A percentile compares a stretch with the other conserved stretches of the same genome.
Evolutionary conservation across 92 coral and sea anemone genomes (phyloP).

Genomic region (Porites rus): DNA sequence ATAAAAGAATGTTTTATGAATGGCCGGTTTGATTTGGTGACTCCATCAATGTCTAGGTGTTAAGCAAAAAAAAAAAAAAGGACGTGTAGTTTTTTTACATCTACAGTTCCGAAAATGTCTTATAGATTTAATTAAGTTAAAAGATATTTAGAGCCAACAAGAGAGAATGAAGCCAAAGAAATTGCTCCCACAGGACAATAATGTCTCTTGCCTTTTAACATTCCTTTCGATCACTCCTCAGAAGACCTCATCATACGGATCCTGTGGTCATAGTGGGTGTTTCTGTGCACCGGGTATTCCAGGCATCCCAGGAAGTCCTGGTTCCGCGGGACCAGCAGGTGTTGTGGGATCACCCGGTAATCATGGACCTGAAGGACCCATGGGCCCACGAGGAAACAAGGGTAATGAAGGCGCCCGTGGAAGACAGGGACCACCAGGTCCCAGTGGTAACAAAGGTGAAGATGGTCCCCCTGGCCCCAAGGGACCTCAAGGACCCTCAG

Average conservation of each 20-base stretch:
- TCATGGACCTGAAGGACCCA: slow-evolving; percentile 26
- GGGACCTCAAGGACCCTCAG: too few species aligned
- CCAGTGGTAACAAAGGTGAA: not conserved
- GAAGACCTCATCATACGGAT: not conserved
- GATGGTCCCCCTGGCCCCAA: too few species aligned
- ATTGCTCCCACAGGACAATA: not conserved
- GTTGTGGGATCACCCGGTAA: slow-evolving; percentile 20
- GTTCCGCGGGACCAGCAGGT: slow-evolving; percentile 27
- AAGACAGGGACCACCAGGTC: not conserved
- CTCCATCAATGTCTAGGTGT: not conserved
- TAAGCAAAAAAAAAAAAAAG: too few species aligned
- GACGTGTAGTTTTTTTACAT: not conserved
- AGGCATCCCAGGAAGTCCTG: slow-evolving; percentile 31
- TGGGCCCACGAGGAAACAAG: slow-evolving; percentile 15
- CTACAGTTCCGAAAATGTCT: too few species aligned
- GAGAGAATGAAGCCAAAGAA: not conserved
- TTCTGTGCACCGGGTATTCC: slow-evolving; percentile 21
- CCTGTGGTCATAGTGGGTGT: not conserved
- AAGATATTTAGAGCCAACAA: not conserved
- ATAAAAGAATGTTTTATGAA: not conserved
- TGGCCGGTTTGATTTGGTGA: not conserved
- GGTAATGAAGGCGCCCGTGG: slow-evolving; percentile 14
- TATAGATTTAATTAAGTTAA: not conserved
- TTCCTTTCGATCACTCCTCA: not conserved
- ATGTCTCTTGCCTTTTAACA: not conserved